Percentiles rank a stretch among this genome's conserved stretches.
Evolutionary conservation across 1,140 invertebrate species (phyloP).

Genomic region (Drosophila asahinai): DNA sequence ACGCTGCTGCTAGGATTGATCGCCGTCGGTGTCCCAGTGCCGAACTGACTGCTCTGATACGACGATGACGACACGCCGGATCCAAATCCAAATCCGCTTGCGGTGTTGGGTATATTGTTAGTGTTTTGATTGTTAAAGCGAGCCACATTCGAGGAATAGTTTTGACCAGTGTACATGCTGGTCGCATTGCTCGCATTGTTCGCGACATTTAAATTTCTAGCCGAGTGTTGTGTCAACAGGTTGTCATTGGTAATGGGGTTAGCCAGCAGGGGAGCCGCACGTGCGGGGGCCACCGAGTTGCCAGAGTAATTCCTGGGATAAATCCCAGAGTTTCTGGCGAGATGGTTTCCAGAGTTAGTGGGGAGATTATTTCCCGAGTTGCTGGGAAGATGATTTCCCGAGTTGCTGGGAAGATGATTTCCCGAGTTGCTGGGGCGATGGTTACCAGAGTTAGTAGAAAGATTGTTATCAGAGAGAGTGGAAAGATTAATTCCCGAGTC

Average conservation of each 20-base stretch:
- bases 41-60: conserved; percentile 20
- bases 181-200: conserved; percentile 16
- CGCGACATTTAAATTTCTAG: conserved; percentile 18
- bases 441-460: neutral
- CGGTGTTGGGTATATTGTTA: conserved; percentile 28
- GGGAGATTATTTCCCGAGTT: neutral
- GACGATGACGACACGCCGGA: conserved; percentile 15
- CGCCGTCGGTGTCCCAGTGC: conserved; percentile 3
- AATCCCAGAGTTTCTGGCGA: neutral
- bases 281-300: neutral
- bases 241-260: conserved; percentile 19
- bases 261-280: neutral
- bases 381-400: neutral
- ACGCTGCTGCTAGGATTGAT: conserved; percentile 15
- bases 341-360: neutral
- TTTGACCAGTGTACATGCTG: conserved; percentile 38
- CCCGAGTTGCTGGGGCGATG: neutral
- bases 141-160: conserved; percentile 56
- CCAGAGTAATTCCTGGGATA: neutral
- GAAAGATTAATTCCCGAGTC: neutral
- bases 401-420: neutral
- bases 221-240: conserved; percentile 15
- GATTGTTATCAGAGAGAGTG: neutral
- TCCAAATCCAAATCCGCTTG: conserved; percentile 27
- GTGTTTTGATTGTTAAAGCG: conserved; percentile 52